A percentile compares a stretch with the other conserved stretches of the same genome.
phyloP scores from a whole-genome alignment of 1,140 invertebrate genomes.

The Drosophila busckii region DNA sequence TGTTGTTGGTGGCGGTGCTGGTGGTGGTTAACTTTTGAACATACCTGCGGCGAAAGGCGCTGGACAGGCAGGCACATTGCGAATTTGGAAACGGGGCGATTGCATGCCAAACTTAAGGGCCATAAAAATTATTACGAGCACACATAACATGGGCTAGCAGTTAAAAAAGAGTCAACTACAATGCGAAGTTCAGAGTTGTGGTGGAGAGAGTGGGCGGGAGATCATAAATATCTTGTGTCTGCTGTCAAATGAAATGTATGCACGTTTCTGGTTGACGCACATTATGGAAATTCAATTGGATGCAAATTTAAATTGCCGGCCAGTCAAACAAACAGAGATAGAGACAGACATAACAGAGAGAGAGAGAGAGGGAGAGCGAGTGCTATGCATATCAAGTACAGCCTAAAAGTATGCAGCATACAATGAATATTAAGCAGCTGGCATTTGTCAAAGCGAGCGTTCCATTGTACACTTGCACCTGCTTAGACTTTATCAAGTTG shows the following conservation, averaged over 20 bases:
- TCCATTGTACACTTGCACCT: conserved; percentile 5
- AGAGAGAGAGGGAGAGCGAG: conserved; percentile 1
- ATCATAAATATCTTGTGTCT: conserved; percentile 6
- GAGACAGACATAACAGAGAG: background rate
- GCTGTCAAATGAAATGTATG: conserved; percentile 67
- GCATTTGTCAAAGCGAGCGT: background rate
- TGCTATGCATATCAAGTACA: conserved; percentile 41
- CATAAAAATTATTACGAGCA: conserved; percentile 71
- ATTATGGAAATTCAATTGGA: conserved; percentile 71
- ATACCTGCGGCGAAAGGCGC: conserved; percentile 47
- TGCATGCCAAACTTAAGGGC: conserved; percentile 62
- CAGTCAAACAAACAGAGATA: conserved; percentile 18
- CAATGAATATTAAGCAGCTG: conserved; percentile 53
- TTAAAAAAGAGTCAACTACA: conserved; percentile 14
- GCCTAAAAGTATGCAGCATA: conserved; percentile 52
- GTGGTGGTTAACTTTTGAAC: conserved; percentile 60
- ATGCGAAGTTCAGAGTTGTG: too few relatives aligned
- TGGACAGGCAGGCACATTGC: conserved; percentile 20
- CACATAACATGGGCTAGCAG: conserved; percentile 46
- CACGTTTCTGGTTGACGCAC: conserved; percentile 54
- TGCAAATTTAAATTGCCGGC: conserved; percentile 66
- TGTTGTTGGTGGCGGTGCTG: conserved; percentile 15
- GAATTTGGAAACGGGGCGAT: background rate
- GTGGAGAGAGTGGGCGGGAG: background rate
- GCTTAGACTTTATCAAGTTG: background rate